Evolutionary conservation across 2,888 invertebrate genomes (phyloP).

Genomic region (Vannuccia rotundouncinata): DNA sequence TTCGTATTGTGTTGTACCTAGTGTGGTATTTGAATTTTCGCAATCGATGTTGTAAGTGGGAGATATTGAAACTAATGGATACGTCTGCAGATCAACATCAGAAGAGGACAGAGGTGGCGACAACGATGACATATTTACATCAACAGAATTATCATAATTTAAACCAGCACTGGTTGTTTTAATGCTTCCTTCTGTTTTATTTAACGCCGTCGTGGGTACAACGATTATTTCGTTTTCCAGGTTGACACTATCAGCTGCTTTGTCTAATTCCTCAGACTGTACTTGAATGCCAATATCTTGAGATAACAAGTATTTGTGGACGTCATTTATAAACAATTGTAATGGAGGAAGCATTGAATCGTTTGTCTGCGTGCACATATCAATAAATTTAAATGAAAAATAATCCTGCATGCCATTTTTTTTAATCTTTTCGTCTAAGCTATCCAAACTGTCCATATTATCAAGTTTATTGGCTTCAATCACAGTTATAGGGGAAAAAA

Average conservation of each 20-base stretch:
- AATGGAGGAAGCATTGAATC: not conserved
- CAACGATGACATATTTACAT: not conserved
- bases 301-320: not conserved
- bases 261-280: not conserved
- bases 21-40: not conserved
- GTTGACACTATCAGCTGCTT: too few species aligned
- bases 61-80: not conserved
- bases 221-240: too few species aligned
- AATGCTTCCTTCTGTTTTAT: too few species aligned
- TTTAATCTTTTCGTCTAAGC: not conserved
- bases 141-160: not conserved
- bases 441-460: slow-evolving; percentile 5
- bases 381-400: not conserved
- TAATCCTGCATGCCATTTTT: not conserved
- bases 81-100: not conserved
- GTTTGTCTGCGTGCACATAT: not conserved
- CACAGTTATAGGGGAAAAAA: not conserved
- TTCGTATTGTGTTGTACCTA: not conserved
- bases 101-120: not conserved
- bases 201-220: too few species aligned
- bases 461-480: not conserved
- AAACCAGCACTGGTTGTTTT: too few species aligned
- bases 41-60: not conserved
- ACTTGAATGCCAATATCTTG: slow-evolving; percentile 10
- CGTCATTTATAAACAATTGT: not conserved